These are phyloP conservation scores for Antheraea pernyi DNA, from an alignment of 1,140 invertebrate species.

Conservation along the genomic window DNA sequence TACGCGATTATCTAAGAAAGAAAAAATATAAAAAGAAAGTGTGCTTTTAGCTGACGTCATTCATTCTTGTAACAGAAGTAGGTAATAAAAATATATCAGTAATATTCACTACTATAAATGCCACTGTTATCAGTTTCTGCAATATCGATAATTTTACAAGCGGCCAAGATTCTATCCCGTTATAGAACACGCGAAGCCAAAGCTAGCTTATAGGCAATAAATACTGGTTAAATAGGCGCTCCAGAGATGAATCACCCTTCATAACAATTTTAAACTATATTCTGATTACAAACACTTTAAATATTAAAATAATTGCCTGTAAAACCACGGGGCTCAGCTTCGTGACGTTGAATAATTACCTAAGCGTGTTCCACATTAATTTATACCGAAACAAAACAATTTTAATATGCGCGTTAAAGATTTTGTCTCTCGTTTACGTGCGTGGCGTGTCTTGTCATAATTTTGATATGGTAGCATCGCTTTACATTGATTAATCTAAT, in stretches of 20 bases:
- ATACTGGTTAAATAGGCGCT: slow-evolving; percentile 6
- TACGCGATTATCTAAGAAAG: no score
- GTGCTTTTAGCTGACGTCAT: background rate
- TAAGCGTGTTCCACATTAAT: slow-evolving; percentile 34
- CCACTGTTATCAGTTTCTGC: background rate
- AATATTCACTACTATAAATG: background rate
- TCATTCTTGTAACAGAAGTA: background rate
- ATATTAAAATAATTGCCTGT: slow-evolving; percentile 44
- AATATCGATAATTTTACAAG: slow-evolving; percentile 5
- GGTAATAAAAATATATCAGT: background rate
- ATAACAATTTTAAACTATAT: slow-evolving; percentile 16
- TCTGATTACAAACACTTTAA: slow-evolving; percentile 31
- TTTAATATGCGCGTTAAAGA: slow-evolving; percentile 27
- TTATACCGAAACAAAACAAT: slow-evolving; percentile 34
- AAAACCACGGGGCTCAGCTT: slow-evolving; percentile 33
- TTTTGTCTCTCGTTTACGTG: slow-evolving; percentile 25
- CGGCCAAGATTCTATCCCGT: background rate
- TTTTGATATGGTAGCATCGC: slow-evolving; percentile 18
- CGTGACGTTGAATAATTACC: slow-evolving; percentile 36
- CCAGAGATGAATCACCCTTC: slow-evolving; percentile 5
- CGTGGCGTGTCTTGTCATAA: slow-evolving; percentile 29
- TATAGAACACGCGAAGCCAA: slow-evolving; percentile 5
- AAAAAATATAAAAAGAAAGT: no score
- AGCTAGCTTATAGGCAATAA: slow-evolving; percentile 10
- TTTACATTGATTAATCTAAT: slow-evolving; percentile 13